These are phyloP conservation scores for Norana najaformis DNA, from an alignment of 2,888 invertebrate species.

Conservation along the genomic window DNA sequence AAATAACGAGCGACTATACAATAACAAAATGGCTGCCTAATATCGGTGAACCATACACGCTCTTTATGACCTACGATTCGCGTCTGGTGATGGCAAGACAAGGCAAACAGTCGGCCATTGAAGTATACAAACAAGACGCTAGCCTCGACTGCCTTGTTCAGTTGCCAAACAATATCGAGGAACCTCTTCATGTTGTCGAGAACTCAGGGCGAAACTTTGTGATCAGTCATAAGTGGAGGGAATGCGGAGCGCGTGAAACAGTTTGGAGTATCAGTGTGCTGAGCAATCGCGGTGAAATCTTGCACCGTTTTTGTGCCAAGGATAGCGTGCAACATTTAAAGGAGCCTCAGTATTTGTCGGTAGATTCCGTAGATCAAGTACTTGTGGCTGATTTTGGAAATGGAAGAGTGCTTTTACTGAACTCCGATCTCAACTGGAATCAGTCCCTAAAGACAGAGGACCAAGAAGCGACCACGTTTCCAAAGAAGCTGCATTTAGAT, in stretches of 20 bases:
- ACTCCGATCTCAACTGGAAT: background rate
- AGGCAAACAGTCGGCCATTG: background rate
- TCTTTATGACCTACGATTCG: background rate
- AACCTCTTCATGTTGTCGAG: background rate
- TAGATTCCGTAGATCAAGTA: background rate
- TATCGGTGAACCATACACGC: slow-evolving; percentile 13
- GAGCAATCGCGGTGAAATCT: background rate
- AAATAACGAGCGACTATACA: background rate
- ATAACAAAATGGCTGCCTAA: background rate
- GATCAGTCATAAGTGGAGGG: background rate
- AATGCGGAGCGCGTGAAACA: background rate
- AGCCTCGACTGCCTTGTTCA: background rate
- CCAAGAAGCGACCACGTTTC: background rate
- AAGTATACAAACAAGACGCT: background rate
- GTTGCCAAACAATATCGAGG: background rate
- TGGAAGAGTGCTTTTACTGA: background rate
- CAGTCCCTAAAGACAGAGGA: background rate
- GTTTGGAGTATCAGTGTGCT: background rate
- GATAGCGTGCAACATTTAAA: background rate
- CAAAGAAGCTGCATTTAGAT: background rate
- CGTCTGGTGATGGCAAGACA: background rate
- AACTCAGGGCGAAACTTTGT: background rate
- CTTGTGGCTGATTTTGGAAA: slow-evolving; percentile 1
- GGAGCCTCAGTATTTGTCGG: background rate
- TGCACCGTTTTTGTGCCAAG: background rate